Percentiles rank a stretch among this genome's conserved stretches.
Conservation (phyloP, 2,797 vertebrate species). For the Bradypus variegatus region DNA sequence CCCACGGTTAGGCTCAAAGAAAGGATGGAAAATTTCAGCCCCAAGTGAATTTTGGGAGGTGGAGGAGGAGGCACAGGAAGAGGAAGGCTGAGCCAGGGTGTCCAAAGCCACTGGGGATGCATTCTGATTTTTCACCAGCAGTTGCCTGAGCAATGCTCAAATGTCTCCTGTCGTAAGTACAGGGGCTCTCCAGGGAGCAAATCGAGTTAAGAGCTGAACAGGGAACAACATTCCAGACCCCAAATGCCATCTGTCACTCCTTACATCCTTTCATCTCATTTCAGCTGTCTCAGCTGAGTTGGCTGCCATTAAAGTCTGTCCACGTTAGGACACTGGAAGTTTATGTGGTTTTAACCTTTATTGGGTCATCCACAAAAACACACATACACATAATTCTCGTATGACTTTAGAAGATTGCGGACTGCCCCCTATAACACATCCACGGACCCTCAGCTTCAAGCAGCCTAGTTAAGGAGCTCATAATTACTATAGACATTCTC, state of each 20-base stretch:
- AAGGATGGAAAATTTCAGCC: constrained; percentile 51
- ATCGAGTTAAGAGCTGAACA: neutral
- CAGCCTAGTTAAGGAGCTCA: neutral
- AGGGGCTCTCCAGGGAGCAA: neutral
- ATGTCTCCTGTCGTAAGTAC: neutral
- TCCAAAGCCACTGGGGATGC: neutral
- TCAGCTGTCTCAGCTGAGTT: neutral
- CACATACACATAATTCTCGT: neutral
- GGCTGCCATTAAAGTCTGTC: neutral
- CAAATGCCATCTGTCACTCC: neutral
- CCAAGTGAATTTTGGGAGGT: neutral
- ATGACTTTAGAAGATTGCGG: neutral
- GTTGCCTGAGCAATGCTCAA: neutral
- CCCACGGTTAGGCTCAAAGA: neutral
- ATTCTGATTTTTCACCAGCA: neutral
- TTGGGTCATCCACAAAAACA: neutral
- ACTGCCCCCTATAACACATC: neutral
- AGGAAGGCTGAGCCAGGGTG: neutral
- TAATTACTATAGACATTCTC: neutral
- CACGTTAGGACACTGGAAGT: neutral
- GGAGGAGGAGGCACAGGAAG: neutral
- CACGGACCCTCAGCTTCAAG: neutral
- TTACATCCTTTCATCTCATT: neutral
- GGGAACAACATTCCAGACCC: neutral
- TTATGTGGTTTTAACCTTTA: neutral